phyloP scores from a whole-genome alignment of 2,797 vertebrate genomes.

The Alcedo quadribrachys region DNA sequence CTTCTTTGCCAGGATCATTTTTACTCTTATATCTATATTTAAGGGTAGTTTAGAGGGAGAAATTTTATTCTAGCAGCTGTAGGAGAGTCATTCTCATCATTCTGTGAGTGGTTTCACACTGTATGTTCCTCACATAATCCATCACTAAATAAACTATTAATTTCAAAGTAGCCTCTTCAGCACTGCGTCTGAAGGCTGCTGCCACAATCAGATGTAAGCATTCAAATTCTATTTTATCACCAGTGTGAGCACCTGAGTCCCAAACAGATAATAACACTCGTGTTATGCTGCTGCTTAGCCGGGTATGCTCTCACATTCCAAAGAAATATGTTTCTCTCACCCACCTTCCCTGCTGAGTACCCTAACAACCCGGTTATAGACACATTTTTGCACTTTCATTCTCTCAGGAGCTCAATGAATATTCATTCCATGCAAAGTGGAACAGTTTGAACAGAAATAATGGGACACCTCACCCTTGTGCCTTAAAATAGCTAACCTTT shows the following conservation, averaged over 20 bases:
- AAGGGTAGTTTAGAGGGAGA: neutral
- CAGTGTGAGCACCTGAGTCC: neutral
- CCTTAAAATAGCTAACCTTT: conserved; percentile 24
- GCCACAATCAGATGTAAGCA: neutral
- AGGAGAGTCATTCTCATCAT: neutral
- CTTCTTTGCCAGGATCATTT: neutral
- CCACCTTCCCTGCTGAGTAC: neutral
- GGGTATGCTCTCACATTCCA: neutral
- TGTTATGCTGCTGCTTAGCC: neutral
- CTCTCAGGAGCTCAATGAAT: conserved; percentile 34
- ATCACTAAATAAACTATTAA: neutral
- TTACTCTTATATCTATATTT: neutral
- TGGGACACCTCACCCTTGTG: neutral
- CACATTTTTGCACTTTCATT: neutral
- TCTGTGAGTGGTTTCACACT: neutral
- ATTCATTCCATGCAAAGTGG: conserved; percentile 50
- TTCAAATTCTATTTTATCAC: neutral
- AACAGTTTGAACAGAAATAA: conserved; percentile 38
- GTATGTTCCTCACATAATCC: neutral
- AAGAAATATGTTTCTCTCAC: neutral
- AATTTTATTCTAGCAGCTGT: neutral
- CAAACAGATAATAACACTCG: neutral
- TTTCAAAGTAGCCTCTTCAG: neutral
- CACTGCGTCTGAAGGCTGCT: neutral
- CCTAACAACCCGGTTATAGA: neutral